Conservation (phyloP, 2,888 invertebrate species). For the Osedax fenrisi region DNA sequence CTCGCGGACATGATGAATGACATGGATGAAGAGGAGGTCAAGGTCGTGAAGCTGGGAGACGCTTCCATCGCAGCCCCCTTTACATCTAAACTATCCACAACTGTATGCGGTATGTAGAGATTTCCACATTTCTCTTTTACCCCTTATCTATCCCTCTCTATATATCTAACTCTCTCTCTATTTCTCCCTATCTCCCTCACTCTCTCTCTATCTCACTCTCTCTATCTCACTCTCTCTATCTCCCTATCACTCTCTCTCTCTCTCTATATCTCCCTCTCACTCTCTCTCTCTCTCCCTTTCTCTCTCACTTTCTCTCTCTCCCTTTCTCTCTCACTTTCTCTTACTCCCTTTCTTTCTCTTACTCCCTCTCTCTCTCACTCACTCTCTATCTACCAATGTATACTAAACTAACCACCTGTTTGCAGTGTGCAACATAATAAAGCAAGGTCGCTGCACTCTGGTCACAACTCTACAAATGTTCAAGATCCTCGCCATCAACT, state of each 20-base stretch:
- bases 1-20: conserved; percentile 35
- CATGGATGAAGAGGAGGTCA: conserved; percentile 60
- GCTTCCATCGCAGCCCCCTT: conserved; percentile 98
- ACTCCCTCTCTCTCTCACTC: background rate
- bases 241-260: no score
- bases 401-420: no score
- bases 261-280: no score
- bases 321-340: no score
- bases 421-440: conserved; percentile 78
- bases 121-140: background rate
- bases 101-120: conserved; percentile 44
- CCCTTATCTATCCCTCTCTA: background rate
- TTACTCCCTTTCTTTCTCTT: background rate
- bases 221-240: no score
- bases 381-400: no score
- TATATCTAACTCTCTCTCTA: no score
- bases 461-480: conserved; percentile 99
- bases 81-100: conserved; percentile 84
- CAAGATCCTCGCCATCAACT: conserved; percentile 94
- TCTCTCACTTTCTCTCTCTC: no score
- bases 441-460: conserved; percentile 94
- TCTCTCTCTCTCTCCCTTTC: no score
- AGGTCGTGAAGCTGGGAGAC: conserved; percentile 87
- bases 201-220: no score
- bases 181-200: no score